phyloP scores from a whole-genome alignment of 2,888 invertebrate genomes.

The Scaptomyza reducta region DNA sequence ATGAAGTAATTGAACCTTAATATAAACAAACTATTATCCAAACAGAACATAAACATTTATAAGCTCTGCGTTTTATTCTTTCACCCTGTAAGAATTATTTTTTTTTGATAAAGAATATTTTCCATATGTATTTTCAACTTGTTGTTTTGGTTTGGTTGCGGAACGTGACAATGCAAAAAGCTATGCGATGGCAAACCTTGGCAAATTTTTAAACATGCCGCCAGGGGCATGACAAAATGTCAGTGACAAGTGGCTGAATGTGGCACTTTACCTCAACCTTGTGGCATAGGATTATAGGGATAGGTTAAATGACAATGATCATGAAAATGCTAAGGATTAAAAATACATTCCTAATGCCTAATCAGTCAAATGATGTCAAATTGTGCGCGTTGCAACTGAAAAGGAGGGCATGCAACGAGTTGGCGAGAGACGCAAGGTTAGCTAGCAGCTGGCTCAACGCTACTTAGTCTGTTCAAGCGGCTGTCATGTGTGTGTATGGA shows the following conservation, averaged over 20 bases:
- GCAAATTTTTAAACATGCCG: constrained; percentile 30
- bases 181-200: constrained; percentile 16
- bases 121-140: not conserved
- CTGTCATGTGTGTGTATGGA: constrained; percentile 8
- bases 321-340: constrained; percentile 57
- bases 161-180: constrained; percentile 24
- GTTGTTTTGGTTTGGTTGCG: constrained; percentile 14
- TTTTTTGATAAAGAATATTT: not conserved
- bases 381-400: constrained; percentile 48
- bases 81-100: too few relatives aligned
- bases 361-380: constrained; percentile 65
- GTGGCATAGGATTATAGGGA: constrained; percentile 37
- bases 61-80: too few relatives aligned
- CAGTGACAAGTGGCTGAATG: constrained; percentile 43
- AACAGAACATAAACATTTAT: too few relatives aligned
- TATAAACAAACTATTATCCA: too few relatives aligned
- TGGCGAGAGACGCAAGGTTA: constrained; percentile 5
- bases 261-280: constrained; percentile 58
- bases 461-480: constrained; percentile 67
- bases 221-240: constrained; percentile 49
- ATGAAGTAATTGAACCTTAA: too few relatives aligned
- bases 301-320: constrained; percentile 21
- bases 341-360: constrained; percentile 41
- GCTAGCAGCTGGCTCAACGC: constrained; percentile 32
- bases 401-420: constrained; percentile 18